Conservation (phyloP, 2,113 vertebrate species). For the Mandrillus leucophaeus region DNA sequence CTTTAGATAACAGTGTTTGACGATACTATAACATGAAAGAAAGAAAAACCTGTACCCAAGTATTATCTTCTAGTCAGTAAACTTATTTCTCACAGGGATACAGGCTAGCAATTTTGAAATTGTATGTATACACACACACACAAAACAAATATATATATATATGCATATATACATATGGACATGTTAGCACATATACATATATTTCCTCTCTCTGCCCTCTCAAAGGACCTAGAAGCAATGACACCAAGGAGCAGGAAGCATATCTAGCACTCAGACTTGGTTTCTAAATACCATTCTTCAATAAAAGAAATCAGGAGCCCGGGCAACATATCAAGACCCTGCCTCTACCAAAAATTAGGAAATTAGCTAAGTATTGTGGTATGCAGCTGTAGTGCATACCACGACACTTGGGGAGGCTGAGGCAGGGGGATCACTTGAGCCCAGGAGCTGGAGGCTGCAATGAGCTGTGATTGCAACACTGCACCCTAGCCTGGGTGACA, state of each 20-base stretch:
- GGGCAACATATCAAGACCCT: too few relatives aligned
- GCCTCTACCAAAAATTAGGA: too few relatives aligned
- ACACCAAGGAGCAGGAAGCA: background rate
- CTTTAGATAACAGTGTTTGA: background rate
- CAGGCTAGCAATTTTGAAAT: background rate
- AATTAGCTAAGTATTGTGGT: too few relatives aligned
- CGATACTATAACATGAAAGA: background rate
- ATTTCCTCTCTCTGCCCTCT: background rate
- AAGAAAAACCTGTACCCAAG: background rate
- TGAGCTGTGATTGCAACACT: too few relatives aligned
- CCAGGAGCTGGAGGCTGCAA: too few relatives aligned
- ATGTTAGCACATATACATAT: accelerated
- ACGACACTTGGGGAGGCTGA: too few relatives aligned
- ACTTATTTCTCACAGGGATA: background rate
- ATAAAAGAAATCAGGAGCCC: background rate
- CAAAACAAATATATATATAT: background rate
- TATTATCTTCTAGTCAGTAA: background rate
- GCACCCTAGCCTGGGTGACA: too few relatives aligned
- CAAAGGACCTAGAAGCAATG: background rate
- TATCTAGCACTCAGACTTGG: background rate
- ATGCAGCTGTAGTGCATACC: too few relatives aligned
- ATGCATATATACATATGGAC: too few relatives aligned
- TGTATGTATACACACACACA: too few relatives aligned
- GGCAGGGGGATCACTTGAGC: too few relatives aligned
- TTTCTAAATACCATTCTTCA: background rate